phyloP scores from a whole-genome alignment of 2,888 invertebrate species.

The Chrysolina americana region DNA sequence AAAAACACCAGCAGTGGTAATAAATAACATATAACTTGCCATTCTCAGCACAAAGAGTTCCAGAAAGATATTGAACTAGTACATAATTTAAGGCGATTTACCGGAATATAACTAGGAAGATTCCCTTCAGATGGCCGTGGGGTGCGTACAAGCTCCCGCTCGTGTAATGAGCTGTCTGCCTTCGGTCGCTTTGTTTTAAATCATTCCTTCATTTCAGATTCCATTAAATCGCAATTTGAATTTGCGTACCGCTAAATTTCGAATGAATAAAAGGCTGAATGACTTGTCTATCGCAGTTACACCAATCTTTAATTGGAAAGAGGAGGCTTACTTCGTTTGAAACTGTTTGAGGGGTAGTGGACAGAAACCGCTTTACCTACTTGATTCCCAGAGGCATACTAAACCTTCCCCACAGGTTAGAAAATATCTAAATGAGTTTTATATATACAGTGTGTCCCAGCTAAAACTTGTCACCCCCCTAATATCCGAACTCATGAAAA shows the following conservation, averaged over 20 bases:
- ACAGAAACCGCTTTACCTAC: neutral
- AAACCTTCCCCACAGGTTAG: no score
- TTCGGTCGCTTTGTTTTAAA: slow-evolving; percentile 55
- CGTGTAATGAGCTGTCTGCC: slow-evolving; percentile 55
- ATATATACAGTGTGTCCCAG: no score
- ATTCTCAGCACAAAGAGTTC: slow-evolving; percentile 10
- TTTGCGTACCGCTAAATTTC: slow-evolving; percentile 39
- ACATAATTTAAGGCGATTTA: slow-evolving; percentile 41
- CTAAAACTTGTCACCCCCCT: no score
- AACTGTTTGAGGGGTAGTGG: slow-evolving; percentile 5
- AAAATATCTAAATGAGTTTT: no score
- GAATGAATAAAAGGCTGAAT: slow-evolving; percentile 19
- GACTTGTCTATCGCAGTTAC: slow-evolving; percentile 16
- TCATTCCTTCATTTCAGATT: slow-evolving; percentile 57
- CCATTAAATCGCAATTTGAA: slow-evolving; percentile 56
- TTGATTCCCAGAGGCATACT: no score
- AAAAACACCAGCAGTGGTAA: no score
- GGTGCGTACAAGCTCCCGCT: slow-evolving; percentile 29
- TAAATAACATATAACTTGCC: slow-evolving; percentile 17
- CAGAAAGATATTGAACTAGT: slow-evolving; percentile 31
- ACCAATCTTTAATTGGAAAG: slow-evolving; percentile 7
- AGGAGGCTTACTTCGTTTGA: slow-evolving; percentile 6
- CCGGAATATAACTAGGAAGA: slow-evolving; percentile 38
- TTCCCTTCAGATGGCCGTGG: slow-evolving; percentile 28
- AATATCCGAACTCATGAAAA: no score